Percentiles rank a stretch among this genome's conserved stretches.
Evolutionary conservation across 2,113 vertebrate species (phyloP).

Genomic region (Cyanistes caeruleus): DNA sequence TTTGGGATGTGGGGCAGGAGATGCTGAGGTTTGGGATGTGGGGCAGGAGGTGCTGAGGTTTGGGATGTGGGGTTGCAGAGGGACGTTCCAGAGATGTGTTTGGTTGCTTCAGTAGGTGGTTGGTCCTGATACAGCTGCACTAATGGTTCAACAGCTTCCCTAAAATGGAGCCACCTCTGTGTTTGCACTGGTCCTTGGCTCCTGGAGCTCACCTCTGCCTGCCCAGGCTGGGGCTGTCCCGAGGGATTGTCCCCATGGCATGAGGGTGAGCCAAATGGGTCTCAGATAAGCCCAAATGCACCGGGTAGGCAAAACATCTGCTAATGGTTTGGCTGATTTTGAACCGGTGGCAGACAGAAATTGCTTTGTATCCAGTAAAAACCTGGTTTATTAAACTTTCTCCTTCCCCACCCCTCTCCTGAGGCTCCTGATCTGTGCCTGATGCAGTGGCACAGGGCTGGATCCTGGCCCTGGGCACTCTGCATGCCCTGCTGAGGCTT

Average conservation of each 20-base stretch:
- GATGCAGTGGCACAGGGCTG: neutral
- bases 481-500: fast-evolving
- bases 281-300: fast-evolving
- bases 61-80: neutral
- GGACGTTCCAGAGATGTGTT: neutral
- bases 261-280: fast-evolving
- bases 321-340: neutral
- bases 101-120: neutral
- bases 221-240: neutral
- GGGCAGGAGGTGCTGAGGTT: neutral
- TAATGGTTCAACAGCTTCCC: neutral
- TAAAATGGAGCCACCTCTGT: neutral
- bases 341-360: neutral
- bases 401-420: neutral
- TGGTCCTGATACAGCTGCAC: neutral
- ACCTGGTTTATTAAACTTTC: neutral
- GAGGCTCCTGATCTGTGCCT: neutral
- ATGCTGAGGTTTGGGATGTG: neutral
- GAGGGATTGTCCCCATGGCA: neutral
- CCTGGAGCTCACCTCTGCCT: neutral
- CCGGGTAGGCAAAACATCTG: neutral
- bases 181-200: neutral
- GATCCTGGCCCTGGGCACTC: neutral
- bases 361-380: neutral
- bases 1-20: neutral